Conservation (phyloP, 2,797 vertebrate species). For the Passerculus sandwichensis region DNA sequence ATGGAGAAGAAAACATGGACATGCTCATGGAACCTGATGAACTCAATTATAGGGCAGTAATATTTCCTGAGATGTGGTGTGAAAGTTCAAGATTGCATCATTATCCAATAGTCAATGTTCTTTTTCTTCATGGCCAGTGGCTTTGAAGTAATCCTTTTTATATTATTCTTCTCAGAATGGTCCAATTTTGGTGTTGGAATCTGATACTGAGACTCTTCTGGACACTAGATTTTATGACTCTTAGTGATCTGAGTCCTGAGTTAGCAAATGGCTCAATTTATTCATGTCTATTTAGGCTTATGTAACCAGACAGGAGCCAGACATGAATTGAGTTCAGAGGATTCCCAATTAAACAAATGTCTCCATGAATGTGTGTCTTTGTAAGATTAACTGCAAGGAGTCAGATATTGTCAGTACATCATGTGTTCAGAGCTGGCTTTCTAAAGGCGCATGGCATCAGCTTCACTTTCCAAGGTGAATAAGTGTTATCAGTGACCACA, state of each 20-base stretch:
- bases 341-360: background rate
- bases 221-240: background rate
- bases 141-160: background rate
- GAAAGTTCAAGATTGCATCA: constrained; percentile 40
- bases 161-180: background rate
- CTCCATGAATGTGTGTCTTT: background rate
- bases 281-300: background rate
- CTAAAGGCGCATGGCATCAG: background rate
- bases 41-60: constrained; percentile 17
- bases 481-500: background rate
- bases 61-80: constrained; percentile 10
- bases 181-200: background rate
- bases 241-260: background rate
- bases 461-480: background rate
- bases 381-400: background rate
- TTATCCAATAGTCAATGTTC: background rate
- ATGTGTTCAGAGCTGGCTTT: background rate
- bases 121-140: background rate
- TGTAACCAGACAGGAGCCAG: background rate
- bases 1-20: background rate
- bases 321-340: background rate
- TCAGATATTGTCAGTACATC: background rate
- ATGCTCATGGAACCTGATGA: background rate
- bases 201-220: background rate
- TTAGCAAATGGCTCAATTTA: background rate